A percentile compares a stretch with the other conserved stretches of the same genome.
Evolutionary conservation across 1,140 invertebrate genomes (phyloP).

Genomic region (Zaprionus kolodkinae): DNA sequence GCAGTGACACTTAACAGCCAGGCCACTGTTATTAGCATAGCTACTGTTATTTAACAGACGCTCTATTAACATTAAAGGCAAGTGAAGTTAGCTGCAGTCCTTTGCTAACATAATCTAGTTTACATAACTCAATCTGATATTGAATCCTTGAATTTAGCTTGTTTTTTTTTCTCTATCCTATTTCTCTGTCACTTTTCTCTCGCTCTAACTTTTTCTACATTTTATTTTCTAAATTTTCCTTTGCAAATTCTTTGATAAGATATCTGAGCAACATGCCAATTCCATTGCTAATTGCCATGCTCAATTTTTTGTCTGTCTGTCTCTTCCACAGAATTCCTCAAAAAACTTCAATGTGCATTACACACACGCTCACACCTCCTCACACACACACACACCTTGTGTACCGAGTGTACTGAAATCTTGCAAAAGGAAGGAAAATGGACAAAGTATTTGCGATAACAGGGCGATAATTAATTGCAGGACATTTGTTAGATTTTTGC

Average conservation of each 20-base stretch:
- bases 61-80: neutral
- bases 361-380: neutral
- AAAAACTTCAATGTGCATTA: constrained; percentile 10
- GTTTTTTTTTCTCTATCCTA: neutral
- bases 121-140: neutral
- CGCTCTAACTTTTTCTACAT: neutral
- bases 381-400: neutral
- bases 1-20: neutral
- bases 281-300: constrained; percentile 28
- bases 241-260: neutral
- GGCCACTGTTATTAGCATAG: neutral
- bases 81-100: neutral
- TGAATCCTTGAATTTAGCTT: neutral
- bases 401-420: constrained; percentile 1
- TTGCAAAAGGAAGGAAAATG: neutral
- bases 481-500: constrained; percentile 67
- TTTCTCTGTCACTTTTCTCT: neutral
- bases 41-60: neutral
- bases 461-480: constrained; percentile 68
- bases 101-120: neutral
- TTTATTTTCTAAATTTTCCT: neutral
- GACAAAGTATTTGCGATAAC: constrained; percentile 16
- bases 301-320: constrained; percentile 12
- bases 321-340: neutral
- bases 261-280: constrained; percentile 9